Evolutionary conservation across 1,140 invertebrate genomes (phyloP).

Genomic region (Diabrotica undecimpunctata): DNA sequence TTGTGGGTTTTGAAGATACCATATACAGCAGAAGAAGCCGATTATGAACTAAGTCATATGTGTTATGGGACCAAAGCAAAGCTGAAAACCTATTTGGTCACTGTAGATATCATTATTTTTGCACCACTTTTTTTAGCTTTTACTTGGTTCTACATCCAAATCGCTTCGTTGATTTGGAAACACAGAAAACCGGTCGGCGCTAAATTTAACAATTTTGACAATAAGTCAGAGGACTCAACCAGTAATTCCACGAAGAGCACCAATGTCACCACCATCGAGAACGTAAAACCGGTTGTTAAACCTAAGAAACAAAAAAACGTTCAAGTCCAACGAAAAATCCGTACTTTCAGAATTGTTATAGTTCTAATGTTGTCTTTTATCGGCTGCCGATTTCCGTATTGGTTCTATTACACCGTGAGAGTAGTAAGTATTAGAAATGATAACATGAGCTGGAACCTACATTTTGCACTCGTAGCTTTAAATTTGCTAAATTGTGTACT

Average conservation of each 20-base stretch:
- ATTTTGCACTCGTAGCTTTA: conserved; percentile 49
- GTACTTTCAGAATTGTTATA: conserved; percentile 54
- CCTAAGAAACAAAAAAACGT: conserved; percentile 27
- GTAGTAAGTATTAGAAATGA: conserved; percentile 40
- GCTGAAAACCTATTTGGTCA: conserved; percentile 45
- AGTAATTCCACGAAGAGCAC: conserved; percentile 12
- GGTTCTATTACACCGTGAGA: conserved; percentile 51
- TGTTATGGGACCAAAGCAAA: conserved; percentile 42
- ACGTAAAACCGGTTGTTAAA: conserved; percentile 20
- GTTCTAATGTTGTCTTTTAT: conserved; percentile 53
- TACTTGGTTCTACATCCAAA: conserved; percentile 52
- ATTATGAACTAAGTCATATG: conserved; percentile 28
- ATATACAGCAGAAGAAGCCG: conserved; percentile 15
- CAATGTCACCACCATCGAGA: neutral
- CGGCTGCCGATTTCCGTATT: conserved; percentile 52
- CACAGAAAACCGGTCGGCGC: conserved; percentile 38
- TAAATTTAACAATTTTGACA: neutral
- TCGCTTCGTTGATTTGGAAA: conserved; percentile 52
- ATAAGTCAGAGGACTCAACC: conserved; percentile 12
- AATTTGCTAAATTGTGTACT: conserved; percentile 51
- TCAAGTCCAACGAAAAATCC: conserved; percentile 49
- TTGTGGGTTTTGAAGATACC: conserved; percentile 24
- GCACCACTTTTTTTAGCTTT: conserved; percentile 52
- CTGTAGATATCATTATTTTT: conserved; percentile 52
- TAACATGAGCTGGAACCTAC: conserved; percentile 46